Conservation (phyloP, 1,140 invertebrate species). For the Drosophila guanche region DNA sequence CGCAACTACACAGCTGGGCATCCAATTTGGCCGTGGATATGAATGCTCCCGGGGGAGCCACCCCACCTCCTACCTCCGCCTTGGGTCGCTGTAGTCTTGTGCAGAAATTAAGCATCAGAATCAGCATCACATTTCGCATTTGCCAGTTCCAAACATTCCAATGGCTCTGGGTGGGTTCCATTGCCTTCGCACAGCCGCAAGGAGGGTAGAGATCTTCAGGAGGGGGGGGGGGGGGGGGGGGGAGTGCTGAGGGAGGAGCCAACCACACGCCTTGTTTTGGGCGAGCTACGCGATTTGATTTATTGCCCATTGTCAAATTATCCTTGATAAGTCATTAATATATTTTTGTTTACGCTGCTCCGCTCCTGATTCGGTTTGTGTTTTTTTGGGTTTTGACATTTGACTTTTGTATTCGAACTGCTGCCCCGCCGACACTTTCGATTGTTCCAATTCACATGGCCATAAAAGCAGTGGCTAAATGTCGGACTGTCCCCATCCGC, state of each 20-base stretch:
- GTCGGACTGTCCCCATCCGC: background rate
- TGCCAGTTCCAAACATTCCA: conserved; percentile 48
- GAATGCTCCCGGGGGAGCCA: conserved; percentile 16
- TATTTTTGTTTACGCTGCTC: conserved; percentile 51
- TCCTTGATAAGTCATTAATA: conserved; percentile 83
- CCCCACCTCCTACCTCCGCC: conserved; percentile 1
- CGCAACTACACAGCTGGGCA: conserved; percentile 70
- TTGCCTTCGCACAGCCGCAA: conserved; percentile 29
- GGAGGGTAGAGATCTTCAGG: background rate
- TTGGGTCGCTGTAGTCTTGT: conserved; percentile 10
- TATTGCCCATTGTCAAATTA: conserved; percentile 81
- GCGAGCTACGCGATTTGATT: conserved; percentile 68
- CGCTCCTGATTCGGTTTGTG: conserved; percentile 53
- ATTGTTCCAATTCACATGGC: conserved; percentile 62
- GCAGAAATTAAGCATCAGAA: conserved; percentile 73
- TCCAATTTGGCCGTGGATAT: conserved; percentile 64
- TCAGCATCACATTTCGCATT: conserved; percentile 76
- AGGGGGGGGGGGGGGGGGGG: conserved; percentile 1
- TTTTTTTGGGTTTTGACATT: conserved; percentile 58
- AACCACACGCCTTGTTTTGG: conserved; percentile 61
- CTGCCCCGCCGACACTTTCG: conserved; percentile 47
- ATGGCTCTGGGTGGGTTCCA: conserved; percentile 60
- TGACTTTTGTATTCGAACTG: conserved; percentile 29
- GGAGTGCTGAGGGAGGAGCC: conserved; percentile 7
- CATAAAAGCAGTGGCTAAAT: conserved; percentile 65